These are phyloP conservation scores for Tonatia bakeri DNA, from an alignment of 2,113 vertebrate species.

Conservation along the genomic window DNA sequence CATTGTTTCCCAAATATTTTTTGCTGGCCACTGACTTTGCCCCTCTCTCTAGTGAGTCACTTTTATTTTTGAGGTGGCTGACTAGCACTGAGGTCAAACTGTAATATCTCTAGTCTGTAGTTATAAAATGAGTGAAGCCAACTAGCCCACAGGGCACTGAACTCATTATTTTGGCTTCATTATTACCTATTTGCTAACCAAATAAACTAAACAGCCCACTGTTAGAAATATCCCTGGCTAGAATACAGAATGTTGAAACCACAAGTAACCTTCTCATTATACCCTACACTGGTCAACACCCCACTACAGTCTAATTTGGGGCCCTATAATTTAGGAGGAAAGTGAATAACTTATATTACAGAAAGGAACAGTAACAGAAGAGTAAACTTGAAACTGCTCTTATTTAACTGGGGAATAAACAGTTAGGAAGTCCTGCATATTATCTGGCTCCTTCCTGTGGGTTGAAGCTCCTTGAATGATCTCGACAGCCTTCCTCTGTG, in stretches of 20 bases:
- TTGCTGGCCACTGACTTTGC: not conserved
- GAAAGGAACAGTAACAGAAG: not conserved
- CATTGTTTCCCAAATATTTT: slow-evolving; percentile 12
- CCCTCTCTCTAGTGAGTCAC: slow-evolving; percentile 5
- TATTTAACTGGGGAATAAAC: not conserved
- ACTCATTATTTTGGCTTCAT: slow-evolving; percentile 23
- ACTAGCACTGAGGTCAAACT: not conserved
- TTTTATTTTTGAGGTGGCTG: slow-evolving; percentile 38
- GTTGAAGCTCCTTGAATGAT: not conserved
- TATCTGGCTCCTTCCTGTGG: not conserved
- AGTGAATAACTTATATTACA: slow-evolving; percentile 43
- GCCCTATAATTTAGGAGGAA: slow-evolving; percentile 57
- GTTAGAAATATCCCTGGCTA: slow-evolving; percentile 49
- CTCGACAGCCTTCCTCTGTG: not conserved
- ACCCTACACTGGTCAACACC: not conserved
- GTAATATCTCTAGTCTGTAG: not conserved
- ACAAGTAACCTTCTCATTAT: slow-evolving; percentile 52
- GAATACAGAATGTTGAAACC: slow-evolving; percentile 49
- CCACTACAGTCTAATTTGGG: slow-evolving; percentile 30
- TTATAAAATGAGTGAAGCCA: slow-evolving; percentile 3
- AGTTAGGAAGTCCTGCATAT: not conserved
- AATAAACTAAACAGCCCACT: slow-evolving; percentile 15
- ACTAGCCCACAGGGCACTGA: not conserved
- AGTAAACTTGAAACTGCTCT: slow-evolving; percentile 4
- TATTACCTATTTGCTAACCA: slow-evolving; percentile 50